Evolutionary conservation across 92 coral and sea anemone species (phyloP), one percentile per base, ranked within the genome.

Genomic region (Zoanthus gigantus): DNA sequence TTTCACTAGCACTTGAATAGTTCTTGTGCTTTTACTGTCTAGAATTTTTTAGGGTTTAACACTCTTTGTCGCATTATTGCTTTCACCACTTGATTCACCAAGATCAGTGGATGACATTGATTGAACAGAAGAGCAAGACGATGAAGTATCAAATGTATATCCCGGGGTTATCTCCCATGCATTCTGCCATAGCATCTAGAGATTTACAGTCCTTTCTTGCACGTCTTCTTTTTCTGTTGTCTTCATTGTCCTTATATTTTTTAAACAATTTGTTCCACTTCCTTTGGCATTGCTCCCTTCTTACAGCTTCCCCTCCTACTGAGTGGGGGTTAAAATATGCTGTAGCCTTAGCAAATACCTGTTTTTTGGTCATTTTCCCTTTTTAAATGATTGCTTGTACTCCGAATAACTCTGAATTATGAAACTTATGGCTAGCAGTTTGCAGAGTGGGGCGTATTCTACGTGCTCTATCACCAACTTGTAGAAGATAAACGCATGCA

Each of bases 161-260:
- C 86, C 90, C 23, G n/a, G 95, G 90, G 76, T 91, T 90, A 23
- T 78, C 77, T 29, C 86, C 90, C 58, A 93, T 42, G 74, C 93
- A 90, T 28, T 80, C 92, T 58, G 44, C 60, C 87, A 93, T 88
- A 0, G 85, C 87, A 90, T 82, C 73, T 23, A 57, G 45, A 50
- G 85, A 88, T 61, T 91, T 93, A 92, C 92, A 92, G n/a, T 69
- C 71, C 57, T 87, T 92, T 30, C 72, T 87, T 67, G 79, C 84
- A 48, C 79, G 77, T n/a, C 93, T 91, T 28, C 90, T 15, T 50
- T 65, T 90, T 58, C 83, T 92, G 80, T 92, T 53, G 71, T 92
- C 93, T 37, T 90, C 89, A 23, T 87, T 89, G 31, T 90, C 95
- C 76, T 87, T 93, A 34, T 57, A 71, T 68, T 90, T 92, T 57